Evolutionary conservation across 2,888 invertebrate species (phyloP).

Genomic region (Vesta saturnalis): DNA sequence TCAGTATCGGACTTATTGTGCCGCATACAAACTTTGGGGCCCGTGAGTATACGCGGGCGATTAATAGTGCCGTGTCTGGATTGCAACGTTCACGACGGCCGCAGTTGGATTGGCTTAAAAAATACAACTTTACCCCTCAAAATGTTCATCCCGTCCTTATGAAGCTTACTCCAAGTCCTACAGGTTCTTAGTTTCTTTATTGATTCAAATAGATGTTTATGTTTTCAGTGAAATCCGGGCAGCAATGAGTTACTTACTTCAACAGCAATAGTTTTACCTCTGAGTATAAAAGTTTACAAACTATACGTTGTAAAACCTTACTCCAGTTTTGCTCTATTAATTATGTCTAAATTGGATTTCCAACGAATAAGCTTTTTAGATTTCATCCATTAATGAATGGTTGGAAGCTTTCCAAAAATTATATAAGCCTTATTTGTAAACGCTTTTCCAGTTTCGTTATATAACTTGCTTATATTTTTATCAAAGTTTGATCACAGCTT

Average conservation of each 20-base stretch:
- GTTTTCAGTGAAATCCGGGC: too few relatives aligned
- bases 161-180: constrained; percentile 78
- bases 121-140: constrained; percentile 70
- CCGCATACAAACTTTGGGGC: constrained; percentile 72
- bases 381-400: neutral
- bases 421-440: neutral
- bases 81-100: constrained; percentile 68
- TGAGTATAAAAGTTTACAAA: too few relatives aligned
- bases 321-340: too few relatives aligned
- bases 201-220: constrained; percentile 2
- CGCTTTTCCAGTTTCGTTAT: neutral
- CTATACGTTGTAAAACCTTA: too few relatives aligned
- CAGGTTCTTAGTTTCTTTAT: constrained; percentile 65
- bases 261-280: too few relatives aligned
- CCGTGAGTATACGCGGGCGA: constrained; percentile 73
- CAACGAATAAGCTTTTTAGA: too few relatives aligned
- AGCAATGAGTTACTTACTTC: neutral
- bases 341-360: too few relatives aligned
- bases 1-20: constrained; percentile 69
- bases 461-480: neutral
- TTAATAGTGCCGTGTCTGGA: constrained; percentile 70
- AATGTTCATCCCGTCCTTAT: constrained; percentile 75
- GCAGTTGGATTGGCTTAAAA: constrained; percentile 70
- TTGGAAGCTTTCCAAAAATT: neutral
- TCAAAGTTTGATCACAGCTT: neutral